Conservation (phyloP, 2,888 invertebrate genomes). For the Euclidia mi region DNA sequence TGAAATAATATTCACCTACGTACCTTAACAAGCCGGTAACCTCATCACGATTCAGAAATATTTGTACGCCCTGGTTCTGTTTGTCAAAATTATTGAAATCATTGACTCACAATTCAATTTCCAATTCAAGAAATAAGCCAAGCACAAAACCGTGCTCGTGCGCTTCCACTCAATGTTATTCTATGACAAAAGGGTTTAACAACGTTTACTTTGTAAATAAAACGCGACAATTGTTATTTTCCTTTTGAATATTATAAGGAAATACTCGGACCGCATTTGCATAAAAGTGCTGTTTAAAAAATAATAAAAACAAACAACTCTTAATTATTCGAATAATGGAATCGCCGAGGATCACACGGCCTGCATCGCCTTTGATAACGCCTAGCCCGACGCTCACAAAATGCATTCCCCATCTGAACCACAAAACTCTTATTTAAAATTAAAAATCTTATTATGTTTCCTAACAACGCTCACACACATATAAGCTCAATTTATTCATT, state of each 20-base stretch:
- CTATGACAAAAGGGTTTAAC: conserved; percentile 32
- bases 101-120: conserved; percentile 43
- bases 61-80: conserved; percentile 47
- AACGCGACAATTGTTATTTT: conserved; percentile 45
- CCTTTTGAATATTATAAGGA: conserved; percentile 42
- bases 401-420: conserved; percentile 61
- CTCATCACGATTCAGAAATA: conserved; percentile 55
- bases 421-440: conserved; percentile 69
- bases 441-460: conserved; percentile 69
- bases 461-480: conserved; percentile 61
- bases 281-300: conserved; percentile 58
- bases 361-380: conserved; percentile 77
- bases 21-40: conserved; percentile 58
- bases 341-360: conserved; percentile 66
- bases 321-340: conserved; percentile 70
- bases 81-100: conserved; percentile 56
- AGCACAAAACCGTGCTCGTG: conserved; percentile 20
- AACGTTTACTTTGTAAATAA: conserved; percentile 48
- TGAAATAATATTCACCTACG: conserved; percentile 56
- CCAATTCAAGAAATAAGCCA: conserved; percentile 39
- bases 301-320: conserved; percentile 67
- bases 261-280: conserved; percentile 39
- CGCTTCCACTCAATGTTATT: conserved; percentile 26
- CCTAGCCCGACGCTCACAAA: conserved; percentile 61
- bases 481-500: conserved; percentile 60